Percentiles rank a stretch among this genome's conserved stretches.
phyloP scores from a whole-genome alignment of 2,797 vertebrate genomes.

The Pangasius sanitwongsei region DNA sequence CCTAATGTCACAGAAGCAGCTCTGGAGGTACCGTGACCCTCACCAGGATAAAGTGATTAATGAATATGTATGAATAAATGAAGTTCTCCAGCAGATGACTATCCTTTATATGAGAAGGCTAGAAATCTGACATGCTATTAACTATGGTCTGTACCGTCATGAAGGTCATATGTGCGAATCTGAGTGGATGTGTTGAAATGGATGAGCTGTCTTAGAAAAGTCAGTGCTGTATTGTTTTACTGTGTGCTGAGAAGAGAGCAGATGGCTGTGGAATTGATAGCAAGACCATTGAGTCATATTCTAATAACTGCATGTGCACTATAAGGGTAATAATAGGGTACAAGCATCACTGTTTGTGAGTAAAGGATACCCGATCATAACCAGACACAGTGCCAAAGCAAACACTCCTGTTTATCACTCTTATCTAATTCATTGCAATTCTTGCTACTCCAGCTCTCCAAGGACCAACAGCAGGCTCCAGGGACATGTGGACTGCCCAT shows the following conservation, averaged over 20 bases:
- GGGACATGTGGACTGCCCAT: constrained; percentile 23
- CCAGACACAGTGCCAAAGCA: constrained; percentile 40
- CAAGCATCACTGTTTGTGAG: constrained; percentile 31
- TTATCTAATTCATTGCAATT: not conserved
- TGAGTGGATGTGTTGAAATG: not conserved
- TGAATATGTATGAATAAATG: constrained; percentile 17
- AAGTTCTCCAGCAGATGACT: not conserved
- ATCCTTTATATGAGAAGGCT: not conserved
- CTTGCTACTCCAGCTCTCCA: not conserved
- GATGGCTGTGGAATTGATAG: not conserved
- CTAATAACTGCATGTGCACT: not conserved
- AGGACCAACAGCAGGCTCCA: not conserved
- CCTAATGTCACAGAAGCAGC: too few relatives aligned
- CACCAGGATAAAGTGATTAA: not conserved
- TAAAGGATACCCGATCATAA: constrained; percentile 58
- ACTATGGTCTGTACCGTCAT: not conserved
- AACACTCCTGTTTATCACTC: not conserved
- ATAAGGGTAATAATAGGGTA: not conserved
- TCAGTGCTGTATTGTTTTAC: not conserved
- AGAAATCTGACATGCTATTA: constrained; percentile 5
- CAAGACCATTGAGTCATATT: not conserved
- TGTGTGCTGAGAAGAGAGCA: not conserved
- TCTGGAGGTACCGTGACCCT: not conserved
- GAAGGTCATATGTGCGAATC: constrained; percentile 12
- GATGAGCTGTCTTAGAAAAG: not conserved